Conservation (phyloP, 2,888 invertebrate genomes). For the Rhamphomyia laevipes region DNA sequence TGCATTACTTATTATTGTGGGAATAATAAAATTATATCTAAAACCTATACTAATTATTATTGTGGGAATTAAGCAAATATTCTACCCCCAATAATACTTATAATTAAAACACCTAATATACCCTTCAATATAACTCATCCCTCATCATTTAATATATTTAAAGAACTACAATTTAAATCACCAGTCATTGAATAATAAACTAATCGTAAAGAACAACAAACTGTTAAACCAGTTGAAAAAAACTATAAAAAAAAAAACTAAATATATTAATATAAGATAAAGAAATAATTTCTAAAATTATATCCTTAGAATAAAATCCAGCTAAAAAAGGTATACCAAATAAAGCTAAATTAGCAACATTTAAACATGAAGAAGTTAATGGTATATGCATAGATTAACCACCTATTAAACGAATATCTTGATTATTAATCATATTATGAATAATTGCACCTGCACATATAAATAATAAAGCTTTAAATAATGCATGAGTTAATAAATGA, state of each 20-base stretch:
- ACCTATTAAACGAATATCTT: conserved; percentile 56
- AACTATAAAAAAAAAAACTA: conserved; percentile 43
- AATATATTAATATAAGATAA: no score
- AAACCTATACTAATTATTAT: no score
- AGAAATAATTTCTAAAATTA: conserved; percentile 46
- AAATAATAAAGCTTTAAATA: conserved; percentile 66
- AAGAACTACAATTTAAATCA: conserved; percentile 38
- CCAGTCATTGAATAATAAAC: conserved; percentile 43
- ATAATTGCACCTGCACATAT: conserved; percentile 59
- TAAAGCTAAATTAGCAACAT: conserved; percentile 47
- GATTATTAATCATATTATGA: conserved; percentile 48
- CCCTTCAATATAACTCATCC: conserved; percentile 41
- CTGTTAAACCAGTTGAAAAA: conserved; percentile 46
- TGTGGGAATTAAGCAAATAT: conserved; percentile 43
- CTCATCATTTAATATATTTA: conserved; percentile 42
- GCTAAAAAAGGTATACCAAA: conserved; percentile 53
- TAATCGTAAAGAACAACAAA: conserved; percentile 46
- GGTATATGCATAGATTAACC: conserved; percentile 40
- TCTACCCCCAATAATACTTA: conserved; percentile 41
- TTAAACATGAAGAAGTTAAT: conserved; percentile 43
- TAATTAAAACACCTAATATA: conserved; percentile 28
- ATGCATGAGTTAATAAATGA: conserved; percentile 60
- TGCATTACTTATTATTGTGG: conserved; percentile 44
- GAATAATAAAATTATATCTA: conserved; percentile 43
- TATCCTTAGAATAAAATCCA: conserved; percentile 54